These are phyloP conservation scores for Oasisia sp. DNA, from an alignment of 2,888 invertebrate genomes.

Conservation along the genomic window DNA sequence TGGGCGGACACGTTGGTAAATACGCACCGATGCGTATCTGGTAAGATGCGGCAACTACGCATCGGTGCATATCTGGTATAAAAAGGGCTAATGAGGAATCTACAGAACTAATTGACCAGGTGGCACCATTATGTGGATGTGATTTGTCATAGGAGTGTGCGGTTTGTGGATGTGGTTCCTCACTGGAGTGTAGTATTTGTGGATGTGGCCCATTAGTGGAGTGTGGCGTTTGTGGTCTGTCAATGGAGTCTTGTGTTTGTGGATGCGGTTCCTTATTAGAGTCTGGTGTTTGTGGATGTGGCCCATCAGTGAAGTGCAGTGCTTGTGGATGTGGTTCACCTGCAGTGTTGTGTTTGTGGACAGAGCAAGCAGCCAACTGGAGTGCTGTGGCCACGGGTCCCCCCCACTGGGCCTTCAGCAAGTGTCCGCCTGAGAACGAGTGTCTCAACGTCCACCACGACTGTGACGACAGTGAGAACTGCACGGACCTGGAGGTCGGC, in stretches of 20 bases:
- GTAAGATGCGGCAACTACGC: too few relatives aligned
- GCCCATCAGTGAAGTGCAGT: neutral
- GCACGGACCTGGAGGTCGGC: slow-evolving; percentile 80
- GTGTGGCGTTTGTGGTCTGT: neutral
- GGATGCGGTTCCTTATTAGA: neutral
- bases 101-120: too few relatives aligned
- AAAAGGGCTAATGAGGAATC: too few relatives aligned
- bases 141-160: too few relatives aligned
- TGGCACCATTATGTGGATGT: too few relatives aligned
- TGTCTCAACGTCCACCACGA: slow-evolving; percentile 91
- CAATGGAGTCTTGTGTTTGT: neutral
- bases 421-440: slow-evolving; percentile 93
- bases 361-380: slow-evolving; percentile 32
- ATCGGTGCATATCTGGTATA: too few relatives aligned
- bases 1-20: too few relatives aligned
- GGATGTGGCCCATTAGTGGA: too few relatives aligned
- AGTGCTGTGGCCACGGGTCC: slow-evolving; percentile 21
- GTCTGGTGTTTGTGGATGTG: neutral
- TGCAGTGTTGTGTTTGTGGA: neutral
- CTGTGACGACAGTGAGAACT: slow-evolving; percentile 89
- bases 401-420: slow-evolving; percentile 83
- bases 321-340: neutral
- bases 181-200: too few relatives aligned
- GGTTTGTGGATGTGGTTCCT: too few relatives aligned
- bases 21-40: too few relatives aligned